Conservation (phyloP, 1,140 invertebrate genomes). For the Rhopalosiphum maidis region DNA sequence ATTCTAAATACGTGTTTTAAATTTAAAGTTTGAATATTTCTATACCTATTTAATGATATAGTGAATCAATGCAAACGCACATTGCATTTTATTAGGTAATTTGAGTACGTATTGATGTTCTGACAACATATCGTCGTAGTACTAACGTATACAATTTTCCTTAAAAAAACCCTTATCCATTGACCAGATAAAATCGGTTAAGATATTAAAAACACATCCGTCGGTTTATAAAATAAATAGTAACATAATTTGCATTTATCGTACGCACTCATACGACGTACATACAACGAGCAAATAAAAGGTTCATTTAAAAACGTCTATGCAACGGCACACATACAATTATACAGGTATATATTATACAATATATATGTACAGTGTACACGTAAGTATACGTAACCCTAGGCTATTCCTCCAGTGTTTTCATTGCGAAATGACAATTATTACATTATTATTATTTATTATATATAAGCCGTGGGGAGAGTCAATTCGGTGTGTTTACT, state of each 20-base stretch:
- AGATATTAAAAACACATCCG: neutral
- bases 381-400: neutral
- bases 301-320: neutral
- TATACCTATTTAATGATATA: no score
- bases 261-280: no score
- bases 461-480: neutral
- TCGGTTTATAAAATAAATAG: neutral
- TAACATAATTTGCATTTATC: neutral
- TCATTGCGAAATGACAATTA: constrained; percentile 15
- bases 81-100: neutral
- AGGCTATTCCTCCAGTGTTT: neutral
- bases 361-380: neutral
- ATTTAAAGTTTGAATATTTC: no score
- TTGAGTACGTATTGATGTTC: neutral
- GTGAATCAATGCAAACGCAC: neutral
- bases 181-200: neutral
- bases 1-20: no score
- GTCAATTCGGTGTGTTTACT: constrained; percentile 13
- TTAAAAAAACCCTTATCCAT: neutral
- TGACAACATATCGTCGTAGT: no score
- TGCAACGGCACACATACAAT: neutral
- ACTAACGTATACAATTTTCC: neutral
- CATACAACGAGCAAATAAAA: neutral
- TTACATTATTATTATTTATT: constrained; percentile 20
- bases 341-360: neutral